phyloP scores from a whole-genome alignment of 2,888 invertebrate species.

The Galerucella nymphaeae region DNA sequence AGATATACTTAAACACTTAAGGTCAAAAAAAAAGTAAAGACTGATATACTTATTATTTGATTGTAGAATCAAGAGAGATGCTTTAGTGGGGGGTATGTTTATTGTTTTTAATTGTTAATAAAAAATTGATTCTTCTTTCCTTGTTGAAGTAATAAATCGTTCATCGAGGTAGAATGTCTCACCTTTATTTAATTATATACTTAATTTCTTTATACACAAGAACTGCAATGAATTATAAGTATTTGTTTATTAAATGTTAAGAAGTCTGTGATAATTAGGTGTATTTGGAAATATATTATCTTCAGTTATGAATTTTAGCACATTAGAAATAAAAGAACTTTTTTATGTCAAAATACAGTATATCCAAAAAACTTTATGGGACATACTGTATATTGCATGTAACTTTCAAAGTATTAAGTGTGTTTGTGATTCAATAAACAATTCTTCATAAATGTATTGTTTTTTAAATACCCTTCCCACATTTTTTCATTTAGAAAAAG shows the following conservation, averaged over 20 bases:
- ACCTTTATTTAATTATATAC: not conserved
- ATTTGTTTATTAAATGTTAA: slow-evolving; percentile 22
- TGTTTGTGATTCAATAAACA: slow-evolving; percentile 31
- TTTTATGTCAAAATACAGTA: slow-evolving; percentile 12
- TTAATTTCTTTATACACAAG: not conserved
- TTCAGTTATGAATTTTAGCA: slow-evolving; percentile 12
- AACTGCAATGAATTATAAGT: not conserved
- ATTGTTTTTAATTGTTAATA: too few species aligned
- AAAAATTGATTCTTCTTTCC: too few species aligned
- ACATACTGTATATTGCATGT: not conserved
- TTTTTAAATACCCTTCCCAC: not conserved
- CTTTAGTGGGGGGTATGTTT: too few species aligned
- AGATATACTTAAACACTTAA: too few species aligned
- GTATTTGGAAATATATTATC: slow-evolving; percentile 28
- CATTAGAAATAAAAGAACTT: slow-evolving; percentile 1
- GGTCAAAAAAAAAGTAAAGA: too few species aligned
- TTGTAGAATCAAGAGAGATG: too few species aligned
- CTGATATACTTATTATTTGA: too few species aligned
- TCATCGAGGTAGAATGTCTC: too few species aligned
- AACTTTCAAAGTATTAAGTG: slow-evolving; percentile 21
- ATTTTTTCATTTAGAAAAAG: not conserved
- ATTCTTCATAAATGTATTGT: not conserved
- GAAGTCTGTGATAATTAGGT: slow-evolving; percentile 41
- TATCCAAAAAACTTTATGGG: too few species aligned
- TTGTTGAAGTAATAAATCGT: too few species aligned